These are phyloP conservation scores for Stegophylla sp. DNA, from an alignment of 2,888 invertebrate species.

Conservation along the genomic window DNA sequence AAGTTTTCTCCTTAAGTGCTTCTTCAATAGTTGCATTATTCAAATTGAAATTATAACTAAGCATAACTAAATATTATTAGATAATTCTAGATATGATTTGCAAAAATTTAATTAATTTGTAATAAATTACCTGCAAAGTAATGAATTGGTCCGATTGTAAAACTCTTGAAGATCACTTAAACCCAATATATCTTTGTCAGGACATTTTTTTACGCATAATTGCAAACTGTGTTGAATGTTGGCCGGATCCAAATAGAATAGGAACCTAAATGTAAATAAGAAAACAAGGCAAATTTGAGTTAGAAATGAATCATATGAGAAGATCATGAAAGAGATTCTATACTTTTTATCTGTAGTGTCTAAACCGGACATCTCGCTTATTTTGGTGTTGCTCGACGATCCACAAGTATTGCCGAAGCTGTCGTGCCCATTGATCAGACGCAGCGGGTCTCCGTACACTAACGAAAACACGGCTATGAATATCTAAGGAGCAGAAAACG, in stretches of 20 bases:
- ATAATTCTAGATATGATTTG: neutral
- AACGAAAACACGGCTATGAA: slow-evolving; percentile 85
- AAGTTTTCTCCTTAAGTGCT: neutral
- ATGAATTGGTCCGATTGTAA: slow-evolving; percentile 75
- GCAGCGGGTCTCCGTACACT: slow-evolving; percentile 84
- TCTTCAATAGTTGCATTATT: slow-evolving; percentile 17
- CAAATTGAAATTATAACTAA: slow-evolving; percentile 59
- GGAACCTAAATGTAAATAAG: slow-evolving; percentile 67
- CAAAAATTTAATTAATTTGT: neutral
- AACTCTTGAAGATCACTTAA: slow-evolving; percentile 76
- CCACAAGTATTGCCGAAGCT: slow-evolving; percentile 96
- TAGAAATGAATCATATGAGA: slow-evolving; percentile 25
- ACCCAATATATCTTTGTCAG: slow-evolving; percentile 72
- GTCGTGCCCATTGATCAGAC: slow-evolving; percentile 89
- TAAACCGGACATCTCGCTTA: slow-evolving; percentile 79
- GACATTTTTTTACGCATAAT: slow-evolving; percentile 90
- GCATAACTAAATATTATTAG: neutral
- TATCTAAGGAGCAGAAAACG: slow-evolving; percentile 69
- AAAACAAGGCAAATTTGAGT: slow-evolving; percentile 37
- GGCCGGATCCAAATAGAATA: slow-evolving; percentile 84
- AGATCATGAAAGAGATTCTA: slow-evolving; percentile 57
- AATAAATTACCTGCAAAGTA: slow-evolving; percentile 73
- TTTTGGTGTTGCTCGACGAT: slow-evolving; percentile 77
- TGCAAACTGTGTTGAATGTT: slow-evolving; percentile 80
- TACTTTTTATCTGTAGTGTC: slow-evolving; percentile 79